Base-by-base conservation (phyloP, 2,888 invertebrate genomes). In the Arrhopalites spinosus region DNA sequence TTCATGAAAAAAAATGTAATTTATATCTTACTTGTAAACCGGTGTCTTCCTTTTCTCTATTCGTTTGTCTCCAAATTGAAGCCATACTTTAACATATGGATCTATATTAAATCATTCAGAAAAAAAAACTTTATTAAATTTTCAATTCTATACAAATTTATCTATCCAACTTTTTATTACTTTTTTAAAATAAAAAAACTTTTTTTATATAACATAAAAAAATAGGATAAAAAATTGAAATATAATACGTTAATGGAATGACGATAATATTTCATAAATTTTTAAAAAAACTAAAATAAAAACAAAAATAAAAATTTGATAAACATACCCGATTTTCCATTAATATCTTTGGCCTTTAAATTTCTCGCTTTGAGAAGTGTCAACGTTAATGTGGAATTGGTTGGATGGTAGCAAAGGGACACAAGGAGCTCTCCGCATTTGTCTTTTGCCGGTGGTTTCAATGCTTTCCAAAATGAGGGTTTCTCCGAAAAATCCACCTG, bases 1-100 rank as follows among this genome's bases (percentile, higher is more conserved):
- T n/a, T n/a, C n/a, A n/a, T n/a, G n/a, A n/a, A n/a, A n/a, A n/a
- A n/a, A n/a, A n/a, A n/a, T n/a, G n/a, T n/a, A n/a, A n/a, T n/a
- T n/a, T n/a, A n/a, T n/a, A n/a, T n/a, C 11, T 36, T 36, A 59
- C 84, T 94, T 95, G 86, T 94, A 95, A 85, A 95, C 93, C 78
- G 95, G 94, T 73, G 96, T 97, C 89, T 96, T 96, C 86, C 94
- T 92, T 85, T 97, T 97, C 87, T 97, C 96, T 83, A 96, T 93
- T 83, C 94, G 91, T 84, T 96, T 95, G 85, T 95, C 95, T 50
- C 95, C 96, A 84, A 96, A 95, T 84, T 95, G 95, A 64, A 97
- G 90, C 96, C 96, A 97, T 17, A 97, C 94, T 86, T 97, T n/a
- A n/a, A n/a, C n/a, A n/a, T n/a, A n/a, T n/a, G n/a, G n/a, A n/a